A percentile compares a stretch with the other conserved stretches of the same genome.
Evolutionary conservation across 2,113 vertebrate species (phyloP).

Genomic region (Agelaius tricolor): DNA sequence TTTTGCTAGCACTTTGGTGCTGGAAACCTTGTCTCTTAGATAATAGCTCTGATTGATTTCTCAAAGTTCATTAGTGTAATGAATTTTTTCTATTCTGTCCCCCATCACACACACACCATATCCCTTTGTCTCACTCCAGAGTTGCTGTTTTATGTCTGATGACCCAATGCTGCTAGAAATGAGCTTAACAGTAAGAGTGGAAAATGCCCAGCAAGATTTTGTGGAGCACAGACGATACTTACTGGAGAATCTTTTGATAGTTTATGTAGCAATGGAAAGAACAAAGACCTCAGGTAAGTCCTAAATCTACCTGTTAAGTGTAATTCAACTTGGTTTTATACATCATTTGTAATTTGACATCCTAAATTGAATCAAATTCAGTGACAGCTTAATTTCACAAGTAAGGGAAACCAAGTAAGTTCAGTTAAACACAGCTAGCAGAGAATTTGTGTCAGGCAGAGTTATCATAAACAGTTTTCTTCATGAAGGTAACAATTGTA

Average conservation of each 20-base stretch:
- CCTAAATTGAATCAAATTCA: not conserved
- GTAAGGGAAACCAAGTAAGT: not conserved
- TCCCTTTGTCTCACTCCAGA: constrained; percentile 74
- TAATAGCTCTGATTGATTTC: not conserved
- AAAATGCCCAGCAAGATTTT: constrained; percentile 82
- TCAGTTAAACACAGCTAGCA: not conserved
- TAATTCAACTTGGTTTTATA: not conserved
- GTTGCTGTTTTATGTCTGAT: constrained; percentile 84
- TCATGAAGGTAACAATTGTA: not conserved
- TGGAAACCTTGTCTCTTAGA: not conserved
- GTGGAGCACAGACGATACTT: constrained; percentile 92
- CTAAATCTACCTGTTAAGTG: not conserved
- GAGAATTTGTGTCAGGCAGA: not conserved
- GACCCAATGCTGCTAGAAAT: constrained; percentile 86
- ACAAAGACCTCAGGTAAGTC: constrained; percentile 74
- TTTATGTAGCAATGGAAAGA: constrained; percentile 81
- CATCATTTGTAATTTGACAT: not conserved
- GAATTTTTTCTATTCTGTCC: not conserved
- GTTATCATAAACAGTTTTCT: not conserved
- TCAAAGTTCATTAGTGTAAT: not conserved
- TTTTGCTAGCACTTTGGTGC: not conserved
- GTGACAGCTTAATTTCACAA: not conserved
- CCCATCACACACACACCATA: not conserved
- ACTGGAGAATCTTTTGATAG: constrained; percentile 92
- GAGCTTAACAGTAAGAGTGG: constrained; percentile 85